Evolutionary conservation across 2,797 vertebrate genomes (phyloP).

Genomic region (Argya squamiceps): DNA sequence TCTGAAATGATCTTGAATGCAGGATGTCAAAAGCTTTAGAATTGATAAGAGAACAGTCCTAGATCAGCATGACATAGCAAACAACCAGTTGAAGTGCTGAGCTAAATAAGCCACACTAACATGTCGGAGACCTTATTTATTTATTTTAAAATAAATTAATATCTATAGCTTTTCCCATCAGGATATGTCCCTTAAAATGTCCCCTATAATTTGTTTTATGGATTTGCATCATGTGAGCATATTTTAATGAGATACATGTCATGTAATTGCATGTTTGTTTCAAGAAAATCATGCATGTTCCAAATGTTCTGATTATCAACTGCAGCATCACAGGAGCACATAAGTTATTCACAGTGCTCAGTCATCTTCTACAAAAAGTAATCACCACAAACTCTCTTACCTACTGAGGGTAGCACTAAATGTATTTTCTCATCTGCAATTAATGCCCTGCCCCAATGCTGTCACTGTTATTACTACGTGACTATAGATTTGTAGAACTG

Average conservation of each 20-base stretch:
- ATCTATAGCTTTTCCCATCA: background rate
- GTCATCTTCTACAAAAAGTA: background rate
- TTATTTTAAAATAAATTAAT: conserved; percentile 6
- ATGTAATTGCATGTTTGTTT: background rate
- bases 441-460: background rate
- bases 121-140: background rate
- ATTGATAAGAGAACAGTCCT: conserved; percentile 38
- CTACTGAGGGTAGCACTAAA: background rate
- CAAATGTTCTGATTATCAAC: background rate
- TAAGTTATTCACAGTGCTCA: background rate
- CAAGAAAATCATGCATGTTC: background rate
- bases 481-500: background rate
- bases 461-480: background rate
- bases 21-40: conserved; percentile 65
- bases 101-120: conserved; percentile 15
- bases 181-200: background rate
- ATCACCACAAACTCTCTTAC: background rate
- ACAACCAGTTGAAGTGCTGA: conserved; percentile 32
- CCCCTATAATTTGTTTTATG: background rate
- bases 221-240: background rate
- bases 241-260: background rate
- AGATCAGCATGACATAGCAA: conserved; percentile 56
- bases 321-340: background rate
- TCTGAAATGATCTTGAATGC: conserved; percentile 62
- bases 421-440: background rate